These are phyloP conservation scores for Onychomys torridus DNA, from an alignment of 2,797 vertebrate species.

Conservation along the genomic window DNA sequence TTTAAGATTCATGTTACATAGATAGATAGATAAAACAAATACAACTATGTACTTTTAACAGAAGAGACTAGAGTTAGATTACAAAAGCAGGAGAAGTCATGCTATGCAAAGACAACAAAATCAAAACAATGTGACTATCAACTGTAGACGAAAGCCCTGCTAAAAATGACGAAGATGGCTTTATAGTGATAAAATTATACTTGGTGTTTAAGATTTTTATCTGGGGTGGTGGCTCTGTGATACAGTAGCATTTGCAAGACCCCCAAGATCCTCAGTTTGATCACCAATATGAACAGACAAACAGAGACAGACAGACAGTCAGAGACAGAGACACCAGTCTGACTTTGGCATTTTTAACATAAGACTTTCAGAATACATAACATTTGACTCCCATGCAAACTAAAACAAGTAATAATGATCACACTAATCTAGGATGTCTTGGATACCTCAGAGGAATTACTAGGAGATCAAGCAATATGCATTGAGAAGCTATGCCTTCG, in stretches of 20 bases:
- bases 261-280: neutral
- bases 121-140: neutral
- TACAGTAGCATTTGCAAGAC: neutral
- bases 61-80: constrained; percentile 16
- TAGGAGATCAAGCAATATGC: neutral
- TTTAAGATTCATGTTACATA: no score
- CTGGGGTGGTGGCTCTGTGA: neutral
- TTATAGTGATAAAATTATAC: neutral
- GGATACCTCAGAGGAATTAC: neutral
- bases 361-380: neutral
- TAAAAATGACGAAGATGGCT: constrained; percentile 14
- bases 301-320: neutral
- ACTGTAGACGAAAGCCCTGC: neutral
- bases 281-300: neutral
- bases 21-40: neutral
- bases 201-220: neutral
- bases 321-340: neutral
- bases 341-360: neutral
- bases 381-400: neutral
- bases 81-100: neutral
- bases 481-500: neutral
- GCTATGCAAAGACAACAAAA: neutral
- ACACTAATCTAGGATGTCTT: neutral
- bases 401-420: neutral
- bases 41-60: neutral